Percentiles rank a stretch among this genome's conserved stretches.
Evolutionary conservation across 1,140 invertebrate genomes (phyloP).

Genomic region (Bombus pyrosoma): DNA sequence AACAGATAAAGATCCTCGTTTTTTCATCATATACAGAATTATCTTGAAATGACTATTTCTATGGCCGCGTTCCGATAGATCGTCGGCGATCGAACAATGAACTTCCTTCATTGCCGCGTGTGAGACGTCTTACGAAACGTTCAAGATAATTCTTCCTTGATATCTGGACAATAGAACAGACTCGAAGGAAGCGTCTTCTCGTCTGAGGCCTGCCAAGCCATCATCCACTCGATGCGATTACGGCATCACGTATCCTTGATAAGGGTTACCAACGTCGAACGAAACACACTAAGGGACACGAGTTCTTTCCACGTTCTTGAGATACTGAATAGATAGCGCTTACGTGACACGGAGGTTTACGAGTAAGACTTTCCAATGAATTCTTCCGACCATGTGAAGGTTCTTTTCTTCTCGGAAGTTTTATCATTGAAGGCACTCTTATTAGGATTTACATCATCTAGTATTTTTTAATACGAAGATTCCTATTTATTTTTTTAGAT

Average conservation of each 20-base stretch:
- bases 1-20: slow-evolving; percentile 21
- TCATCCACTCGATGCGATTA: slow-evolving; percentile 34
- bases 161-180: slow-evolving; percentile 47
- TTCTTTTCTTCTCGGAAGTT: neutral
- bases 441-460: too few species aligned
- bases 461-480: too few species aligned
- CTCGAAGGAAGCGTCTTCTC: slow-evolving; percentile 29
- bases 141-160: slow-evolving; percentile 58
- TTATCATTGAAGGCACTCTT: too few species aligned
- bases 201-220: slow-evolving; percentile 15
- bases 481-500: too few species aligned
- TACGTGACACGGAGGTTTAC: neutral
- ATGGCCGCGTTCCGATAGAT: slow-evolving; percentile 17
- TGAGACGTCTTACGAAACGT: slow-evolving; percentile 61
- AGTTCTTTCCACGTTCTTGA: neutral
- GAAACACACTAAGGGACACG: neutral
- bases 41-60: slow-evolving; percentile 17
- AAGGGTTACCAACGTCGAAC: slow-evolving; percentile 3
- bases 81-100: slow-evolving; percentile 58
- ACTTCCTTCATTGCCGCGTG: slow-evolving; percentile 59
- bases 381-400: neutral
- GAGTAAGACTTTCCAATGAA: neutral
- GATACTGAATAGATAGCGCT: neutral
- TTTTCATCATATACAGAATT: slow-evolving; percentile 7
- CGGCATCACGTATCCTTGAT: slow-evolving; percentile 45